Evolutionary conservation across 2,113 vertebrate species (phyloP), one percentile per base, ranked within the genome.

Genomic region (Clarias batrachus): DNA sequence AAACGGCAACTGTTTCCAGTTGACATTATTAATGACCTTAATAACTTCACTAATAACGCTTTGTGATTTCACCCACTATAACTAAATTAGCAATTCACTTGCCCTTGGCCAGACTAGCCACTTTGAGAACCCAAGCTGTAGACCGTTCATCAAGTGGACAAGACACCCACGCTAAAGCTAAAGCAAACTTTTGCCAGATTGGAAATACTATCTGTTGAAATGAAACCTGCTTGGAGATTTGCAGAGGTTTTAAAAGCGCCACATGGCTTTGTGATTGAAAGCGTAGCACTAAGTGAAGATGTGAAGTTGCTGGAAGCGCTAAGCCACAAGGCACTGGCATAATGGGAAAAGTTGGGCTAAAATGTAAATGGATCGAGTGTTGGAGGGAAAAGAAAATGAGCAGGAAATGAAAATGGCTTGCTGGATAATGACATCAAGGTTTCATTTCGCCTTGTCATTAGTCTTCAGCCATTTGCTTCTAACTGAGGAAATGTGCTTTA

Each of bases 401-500:
- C 33, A 77, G 83, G 74, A 21, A 30, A 57, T 83, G 66, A 76
- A 73, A 84, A 84, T 27, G 56, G 56, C 56, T 37, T 63, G 71
- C 83, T 4, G 83, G n/a, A 27, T 85, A 76, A 63, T 65, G 73
- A 74, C 74, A 85, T 85, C 73, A 79, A 68, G 41, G 48, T 85
- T 52, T 83, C 30, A 54, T 68, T 80, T 77, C 37, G 56, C 48
- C 73, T 12, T 37, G 84, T 85, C 74, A 85, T 85, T 85, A 85
- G 60, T 78, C 84, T 78, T 63, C 59, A 57, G n/a, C 21, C 21
- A 56, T 63, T 78, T 56, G 41, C 83, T 79, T 66, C 30, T 79
- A 4, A 66, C 41, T 52, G 60, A 66, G 84, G 74, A 79, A 79
- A 85, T 33, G 60, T 25, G n/a, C 37, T 79, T 79, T 66, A 33